Conservation (phyloP, 2,113 vertebrate species). For the Trichechus manatus region DNA sequence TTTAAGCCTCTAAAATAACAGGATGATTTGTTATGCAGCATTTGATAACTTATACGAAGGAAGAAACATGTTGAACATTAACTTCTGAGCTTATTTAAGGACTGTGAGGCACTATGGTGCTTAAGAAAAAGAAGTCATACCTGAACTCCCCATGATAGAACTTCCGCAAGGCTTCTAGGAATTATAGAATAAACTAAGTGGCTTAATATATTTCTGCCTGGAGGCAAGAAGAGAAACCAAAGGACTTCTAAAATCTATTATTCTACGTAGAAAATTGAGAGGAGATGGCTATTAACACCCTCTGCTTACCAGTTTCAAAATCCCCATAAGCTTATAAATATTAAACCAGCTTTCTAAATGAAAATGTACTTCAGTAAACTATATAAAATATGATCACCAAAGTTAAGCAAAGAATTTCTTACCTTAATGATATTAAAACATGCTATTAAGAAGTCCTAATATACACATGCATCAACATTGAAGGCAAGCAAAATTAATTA, state of each 20-base stretch:
- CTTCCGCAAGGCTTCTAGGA: constrained; percentile 94
- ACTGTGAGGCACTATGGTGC: background rate
- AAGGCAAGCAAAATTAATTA: constrained; percentile 57
- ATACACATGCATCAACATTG: background rate
- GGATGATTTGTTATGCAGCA: background rate
- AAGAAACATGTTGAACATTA: constrained; percentile 45
- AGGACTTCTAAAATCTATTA: background rate
- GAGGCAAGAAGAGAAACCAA: constrained; percentile 25
- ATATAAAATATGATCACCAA: constrained; percentile 22
- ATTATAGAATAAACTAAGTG: background rate
- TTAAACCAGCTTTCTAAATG: constrained; percentile 43
- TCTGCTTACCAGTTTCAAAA: constrained; percentile 45
- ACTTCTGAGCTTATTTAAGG: constrained; percentile 4
- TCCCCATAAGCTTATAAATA: background rate
- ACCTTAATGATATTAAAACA: constrained; percentile 43
- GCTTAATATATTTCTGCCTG: background rate
- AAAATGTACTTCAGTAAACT: constrained; percentile 45
- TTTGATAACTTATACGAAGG: constrained; percentile 23
- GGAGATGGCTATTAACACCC: background rate
- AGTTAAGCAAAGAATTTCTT: constrained; percentile 29
- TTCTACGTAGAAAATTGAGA: constrained; percentile 9
- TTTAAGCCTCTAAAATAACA: background rate
- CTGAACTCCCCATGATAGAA: constrained; percentile 97
- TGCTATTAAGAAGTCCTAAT: constrained; percentile 47
- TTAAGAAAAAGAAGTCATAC: background rate